phyloP scores from a whole-genome alignment of 2,888 invertebrate genomes.

The Trachelus iudaicus region DNA sequence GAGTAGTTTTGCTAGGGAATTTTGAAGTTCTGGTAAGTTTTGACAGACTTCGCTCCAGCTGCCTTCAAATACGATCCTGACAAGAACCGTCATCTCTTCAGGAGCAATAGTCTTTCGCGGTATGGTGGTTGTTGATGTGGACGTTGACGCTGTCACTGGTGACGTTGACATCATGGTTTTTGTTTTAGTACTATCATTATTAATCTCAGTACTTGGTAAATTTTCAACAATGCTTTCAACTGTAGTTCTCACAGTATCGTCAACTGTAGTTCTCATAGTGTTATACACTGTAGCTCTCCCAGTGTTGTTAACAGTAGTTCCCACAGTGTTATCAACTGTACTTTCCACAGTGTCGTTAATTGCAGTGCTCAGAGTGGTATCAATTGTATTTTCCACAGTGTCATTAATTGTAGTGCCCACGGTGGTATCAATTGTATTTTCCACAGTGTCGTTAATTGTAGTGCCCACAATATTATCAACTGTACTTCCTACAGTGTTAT shows the following conservation, averaged over 20 bases:
- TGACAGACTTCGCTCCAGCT: conserved; percentile 49
- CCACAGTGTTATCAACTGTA: too few species aligned
- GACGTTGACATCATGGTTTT: background rate
- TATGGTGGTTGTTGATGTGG: background rate
- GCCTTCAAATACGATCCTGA: conserved; percentile 53
- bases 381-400: conserved; percentile 20
- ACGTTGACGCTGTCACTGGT: background rate
- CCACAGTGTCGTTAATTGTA: too few species aligned
- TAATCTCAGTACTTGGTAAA: background rate
- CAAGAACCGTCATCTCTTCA: conserved; percentile 43
- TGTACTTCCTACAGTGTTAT: conserved; percentile 20
- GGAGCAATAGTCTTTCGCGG: conserved; percentile 14
- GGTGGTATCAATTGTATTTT: background rate
- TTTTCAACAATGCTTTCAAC: background rate
- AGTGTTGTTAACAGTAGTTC: too few species aligned
- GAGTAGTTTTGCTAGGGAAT: conserved; percentile 45
- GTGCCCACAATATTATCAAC: background rate
- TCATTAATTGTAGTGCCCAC: conserved; percentile 16
- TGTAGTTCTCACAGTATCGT: background rate
- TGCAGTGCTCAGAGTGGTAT: background rate
- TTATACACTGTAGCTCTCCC: background rate
- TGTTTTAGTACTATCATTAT: background rate
- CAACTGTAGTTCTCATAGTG: conserved; percentile 21
- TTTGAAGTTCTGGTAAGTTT: conserved; percentile 39
- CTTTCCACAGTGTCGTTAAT: too few species aligned